Evolutionary conservation across 2,797 vertebrate species (phyloP).

Genomic region (Eulemur coronatus): DNA sequence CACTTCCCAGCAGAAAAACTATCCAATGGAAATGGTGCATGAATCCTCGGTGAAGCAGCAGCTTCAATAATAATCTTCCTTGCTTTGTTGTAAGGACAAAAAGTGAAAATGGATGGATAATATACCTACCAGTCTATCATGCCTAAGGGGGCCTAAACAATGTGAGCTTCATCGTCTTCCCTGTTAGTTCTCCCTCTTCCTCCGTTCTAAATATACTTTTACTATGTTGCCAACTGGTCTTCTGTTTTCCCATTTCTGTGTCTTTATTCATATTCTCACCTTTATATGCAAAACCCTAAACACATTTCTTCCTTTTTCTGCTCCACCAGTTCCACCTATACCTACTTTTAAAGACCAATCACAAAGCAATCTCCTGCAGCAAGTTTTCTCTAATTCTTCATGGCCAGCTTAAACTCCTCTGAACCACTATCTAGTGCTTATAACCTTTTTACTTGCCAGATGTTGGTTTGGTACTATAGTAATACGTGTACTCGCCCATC

Average conservation of each 20-base stretch:
- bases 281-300: neutral
- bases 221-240: neutral
- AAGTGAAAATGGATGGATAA: neutral
- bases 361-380: neutral
- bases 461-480: neutral
- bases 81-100: neutral
- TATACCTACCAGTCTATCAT: neutral
- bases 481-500: neutral
- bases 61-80: neutral
- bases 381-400: neutral
- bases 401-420: neutral
- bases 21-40: fast-evolving
- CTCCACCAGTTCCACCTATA: neutral
- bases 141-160: neutral
- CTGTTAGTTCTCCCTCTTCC: no score
- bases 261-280: neutral
- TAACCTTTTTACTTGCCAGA: neutral
- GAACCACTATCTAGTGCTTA: neutral
- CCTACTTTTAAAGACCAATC: neutral
- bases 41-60: neutral
- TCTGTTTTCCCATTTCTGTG: neutral
- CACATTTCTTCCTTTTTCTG: neutral
- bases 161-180: neutral
- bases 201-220: neutral
- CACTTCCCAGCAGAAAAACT: neutral